Evolutionary conservation across 1,140 invertebrate genomes (phyloP).

Genomic region (Notospermus geniculatus): DNA sequence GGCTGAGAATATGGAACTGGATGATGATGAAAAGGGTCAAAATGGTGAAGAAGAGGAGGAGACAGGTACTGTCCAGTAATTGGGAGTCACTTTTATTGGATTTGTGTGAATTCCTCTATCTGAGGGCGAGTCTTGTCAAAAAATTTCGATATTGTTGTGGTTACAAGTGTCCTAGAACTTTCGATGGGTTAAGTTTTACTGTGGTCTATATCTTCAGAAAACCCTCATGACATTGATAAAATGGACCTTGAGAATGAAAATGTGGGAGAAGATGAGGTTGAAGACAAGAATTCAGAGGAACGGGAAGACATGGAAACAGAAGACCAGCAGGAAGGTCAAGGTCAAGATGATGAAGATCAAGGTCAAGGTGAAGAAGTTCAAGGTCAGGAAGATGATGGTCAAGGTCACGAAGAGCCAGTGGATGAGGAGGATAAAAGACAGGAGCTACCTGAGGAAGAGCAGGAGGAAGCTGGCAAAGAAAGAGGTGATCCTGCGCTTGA

Average conservation of each 20-base stretch:
- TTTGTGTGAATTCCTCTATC: no score
- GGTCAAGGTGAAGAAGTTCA: constrained; percentile 16
- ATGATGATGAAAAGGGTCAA: constrained; percentile 65
- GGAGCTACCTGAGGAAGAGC: constrained; percentile 39
- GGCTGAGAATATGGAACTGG: constrained; percentile 80
- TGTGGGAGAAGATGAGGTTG: constrained; percentile 27
- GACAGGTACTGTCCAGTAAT: not conserved
- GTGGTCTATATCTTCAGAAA: constrained; percentile 3
- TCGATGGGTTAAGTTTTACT: not conserved
- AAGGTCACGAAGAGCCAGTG: constrained; percentile 14
- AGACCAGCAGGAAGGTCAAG: constrained; percentile 32
- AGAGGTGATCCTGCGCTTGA: constrained; percentile 2
- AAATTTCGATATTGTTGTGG: no score
- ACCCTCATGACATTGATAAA: constrained; percentile 4
- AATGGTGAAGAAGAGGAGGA: constrained; percentile 16
- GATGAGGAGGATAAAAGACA: constrained; percentile 20
- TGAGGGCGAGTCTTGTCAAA: no score
- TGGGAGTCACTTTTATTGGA: not conserved
- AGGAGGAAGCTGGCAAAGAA: constrained; percentile 20
- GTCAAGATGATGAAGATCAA: not conserved
- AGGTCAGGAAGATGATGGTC: constrained; percentile 30
- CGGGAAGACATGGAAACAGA: constrained; percentile 54
- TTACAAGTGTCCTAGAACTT: not conserved
- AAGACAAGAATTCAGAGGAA: constrained; percentile 38
- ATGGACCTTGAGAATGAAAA: constrained; percentile 15